A percentile compares a stretch with the other conserved stretches of the same genome.
These are phyloP conservation scores for Protula sp. DNA, from an alignment of 2,888 invertebrate species.

Conservation along the genomic window DNA sequence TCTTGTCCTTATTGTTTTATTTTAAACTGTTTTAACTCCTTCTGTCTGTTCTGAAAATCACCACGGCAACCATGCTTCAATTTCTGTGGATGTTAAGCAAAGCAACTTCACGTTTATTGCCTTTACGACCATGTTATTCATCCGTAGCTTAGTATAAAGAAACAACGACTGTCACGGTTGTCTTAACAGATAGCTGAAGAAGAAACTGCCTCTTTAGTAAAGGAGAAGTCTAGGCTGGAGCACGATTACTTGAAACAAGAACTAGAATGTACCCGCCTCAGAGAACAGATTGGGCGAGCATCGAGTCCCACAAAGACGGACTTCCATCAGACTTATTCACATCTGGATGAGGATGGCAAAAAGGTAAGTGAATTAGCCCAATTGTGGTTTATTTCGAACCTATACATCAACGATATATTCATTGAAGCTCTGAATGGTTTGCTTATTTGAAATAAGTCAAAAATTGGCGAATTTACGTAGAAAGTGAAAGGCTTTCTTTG, in stretches of 20 bases:
- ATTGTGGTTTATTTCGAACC: background rate
- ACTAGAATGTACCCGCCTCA: background rate
- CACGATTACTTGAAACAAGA: background rate
- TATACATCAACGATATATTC: too few species aligned
- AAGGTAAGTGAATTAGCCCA: background rate
- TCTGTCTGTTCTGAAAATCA: too few species aligned
- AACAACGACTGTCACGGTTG: background rate
- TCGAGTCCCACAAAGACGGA: background rate
- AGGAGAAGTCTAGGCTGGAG: background rate
- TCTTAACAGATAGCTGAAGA: background rate
- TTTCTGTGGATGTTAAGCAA: too few species aligned
- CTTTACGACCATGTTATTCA: slow-evolving; percentile 25
- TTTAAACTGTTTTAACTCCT: too few species aligned
- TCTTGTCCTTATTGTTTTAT: too few species aligned
- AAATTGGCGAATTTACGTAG: too few species aligned
- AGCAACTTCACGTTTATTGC: background rate
- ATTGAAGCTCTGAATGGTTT: too few species aligned
- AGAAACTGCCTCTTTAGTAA: background rate
- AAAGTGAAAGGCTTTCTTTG: too few species aligned
- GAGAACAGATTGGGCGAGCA: background rate
- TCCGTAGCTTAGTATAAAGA: background rate
- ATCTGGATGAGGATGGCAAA: background rate
- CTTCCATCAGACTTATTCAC: background rate
- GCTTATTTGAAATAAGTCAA: too few species aligned
- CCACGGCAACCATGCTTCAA: too few species aligned